phyloP scores from a whole-genome alignment of 2,797 vertebrate species.

The Rhinichthys osculus region DNA sequence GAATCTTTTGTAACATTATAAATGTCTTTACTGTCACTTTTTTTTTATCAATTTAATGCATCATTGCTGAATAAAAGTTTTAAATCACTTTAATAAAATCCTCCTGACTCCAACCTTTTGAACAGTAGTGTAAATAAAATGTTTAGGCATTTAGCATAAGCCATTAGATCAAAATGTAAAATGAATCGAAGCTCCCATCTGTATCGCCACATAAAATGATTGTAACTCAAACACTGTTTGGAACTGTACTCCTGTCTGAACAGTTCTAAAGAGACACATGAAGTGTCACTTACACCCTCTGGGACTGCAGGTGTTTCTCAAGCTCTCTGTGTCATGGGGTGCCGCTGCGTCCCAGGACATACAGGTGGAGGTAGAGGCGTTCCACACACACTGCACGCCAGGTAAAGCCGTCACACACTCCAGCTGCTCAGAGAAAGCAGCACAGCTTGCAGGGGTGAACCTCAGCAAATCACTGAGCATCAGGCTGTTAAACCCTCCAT shows the following conservation, averaged over 20 bases:
- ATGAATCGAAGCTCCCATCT: neutral
- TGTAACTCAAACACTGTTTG: neutral
- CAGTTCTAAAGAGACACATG: neutral
- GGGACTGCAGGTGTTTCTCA: slow-evolving; percentile 79
- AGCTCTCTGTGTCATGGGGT: slow-evolving; percentile 72
- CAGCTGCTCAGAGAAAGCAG: slow-evolving; percentile 72
- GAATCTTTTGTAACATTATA: neutral
- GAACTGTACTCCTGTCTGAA: neutral
- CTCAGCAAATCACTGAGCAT: slow-evolving; percentile 90
- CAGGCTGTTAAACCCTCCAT: slow-evolving; percentile 97
- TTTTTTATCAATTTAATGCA: neutral
- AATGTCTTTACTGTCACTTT: neutral
- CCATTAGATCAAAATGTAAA: neutral
- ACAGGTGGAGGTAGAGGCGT: slow-evolving; percentile 72
- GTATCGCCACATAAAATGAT: neutral
- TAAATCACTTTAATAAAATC: neutral
- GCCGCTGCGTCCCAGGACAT: slow-evolving; percentile 81
- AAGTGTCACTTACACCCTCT: slow-evolving; percentile 80
- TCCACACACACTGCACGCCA: slow-evolving; percentile 88
- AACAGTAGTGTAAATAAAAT: neutral
- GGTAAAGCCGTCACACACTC: slow-evolving; percentile 82
- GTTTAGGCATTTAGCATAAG: neutral
- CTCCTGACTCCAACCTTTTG: neutral
- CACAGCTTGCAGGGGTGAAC: slow-evolving; percentile 87
- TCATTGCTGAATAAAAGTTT: neutral